Percentiles rank a stretch among this genome's conserved stretches.
These are phyloP conservation scores for Harpagoxenus sublaevis DNA, from an alignment of 2,888 invertebrate species.

Conservation along the genomic window DNA sequence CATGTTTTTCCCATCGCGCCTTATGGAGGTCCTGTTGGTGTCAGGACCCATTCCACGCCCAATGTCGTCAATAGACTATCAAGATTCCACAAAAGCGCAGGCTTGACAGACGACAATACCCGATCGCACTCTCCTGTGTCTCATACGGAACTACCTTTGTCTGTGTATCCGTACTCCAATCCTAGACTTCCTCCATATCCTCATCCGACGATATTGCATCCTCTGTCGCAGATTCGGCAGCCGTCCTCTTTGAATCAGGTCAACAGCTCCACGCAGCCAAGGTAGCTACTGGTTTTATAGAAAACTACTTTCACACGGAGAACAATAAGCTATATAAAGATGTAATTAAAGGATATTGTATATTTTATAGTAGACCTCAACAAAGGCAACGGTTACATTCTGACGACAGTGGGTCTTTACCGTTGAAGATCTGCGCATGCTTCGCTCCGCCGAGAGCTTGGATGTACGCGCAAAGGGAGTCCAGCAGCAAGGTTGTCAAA, in stretches of 20 bases:
- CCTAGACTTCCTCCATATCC: constrained; percentile 97
- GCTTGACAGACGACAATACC: constrained; percentile 91
- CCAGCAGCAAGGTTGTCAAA: constrained; percentile 82
- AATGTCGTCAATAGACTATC: constrained; percentile 98
- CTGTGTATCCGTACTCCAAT: constrained; percentile 91
- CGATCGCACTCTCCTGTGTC: constrained; percentile 91
- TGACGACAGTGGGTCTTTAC: constrained; percentile 90
- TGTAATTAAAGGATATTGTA: constrained; percentile 17
- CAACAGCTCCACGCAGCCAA: constrained; percentile 82
- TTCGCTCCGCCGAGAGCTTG: constrained; percentile 93
- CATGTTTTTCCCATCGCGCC: constrained; percentile 99
- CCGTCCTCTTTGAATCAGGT: constrained; percentile 86
- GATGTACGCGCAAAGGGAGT: constrained; percentile 87
- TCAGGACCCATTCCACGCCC: constrained; percentile 97
- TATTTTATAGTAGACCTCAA: constrained; percentile 77
- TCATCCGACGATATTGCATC: constrained; percentile 92
- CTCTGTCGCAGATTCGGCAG: constrained; percentile 95
- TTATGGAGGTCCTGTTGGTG: constrained; percentile 96
- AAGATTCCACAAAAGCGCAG: constrained; percentile 98
- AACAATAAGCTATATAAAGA: not conserved
- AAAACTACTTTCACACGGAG: not conserved
- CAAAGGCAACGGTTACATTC: constrained; percentile 90
- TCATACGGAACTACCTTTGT: constrained; percentile 85
- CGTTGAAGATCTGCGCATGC: constrained; percentile 92
- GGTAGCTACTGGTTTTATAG: constrained; percentile 72